Evolutionary conservation across 2,797 vertebrate species (phyloP), one percentile per base, ranked within the genome.

Genomic region (Pseudochirops corinnae): DNA sequence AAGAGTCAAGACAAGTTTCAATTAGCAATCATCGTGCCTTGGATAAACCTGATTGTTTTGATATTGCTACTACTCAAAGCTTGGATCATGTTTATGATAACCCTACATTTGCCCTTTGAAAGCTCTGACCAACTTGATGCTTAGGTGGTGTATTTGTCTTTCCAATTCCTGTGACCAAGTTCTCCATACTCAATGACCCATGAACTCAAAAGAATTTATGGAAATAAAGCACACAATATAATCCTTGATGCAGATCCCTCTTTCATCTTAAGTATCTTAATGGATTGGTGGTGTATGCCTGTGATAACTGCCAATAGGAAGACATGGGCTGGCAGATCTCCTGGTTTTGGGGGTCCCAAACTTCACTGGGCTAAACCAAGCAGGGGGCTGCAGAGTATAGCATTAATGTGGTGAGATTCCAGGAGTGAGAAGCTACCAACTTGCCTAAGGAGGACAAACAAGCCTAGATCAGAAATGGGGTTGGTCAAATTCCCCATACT

Each of bases 121-220:
- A 82, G 7, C 39, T 46, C 16, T 82, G 74, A 46, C 39, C 46
- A 82, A 82, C 21, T 46, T 46, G 74, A 82, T 46, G 3, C 74
- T 21, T 3, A 21, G 74, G 46, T 46, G 46, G 46, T 46, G 46
- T 29, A 82, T 14, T 16, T 90, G 12, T 92, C 96, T 95, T 93
- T 52, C 56, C 57, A 50, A 31, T 57, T 94, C 24, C 50, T 31
- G 33, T 92, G 93, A 94, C 94, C 39, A 82, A 39, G 67, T 74
- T 74, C 18, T 93, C 95, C 92, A 52, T 90, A 94, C 62, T 92
- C 93, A 90, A 82, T 50, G 93, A 56, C 33, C 91, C 92, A 91
- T 95, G 93, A 93, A 87, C 26, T 95, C 93, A 95, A 96, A 90
- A 96, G 95, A 87, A 55, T 90, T 31, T 21, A 90, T 28, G 62